Percentiles rank a stretch among this genome's conserved stretches.
Evolutionary conservation across 2,888 invertebrate genomes (phyloP).

Genomic region (Nowickia ferox): DNA sequence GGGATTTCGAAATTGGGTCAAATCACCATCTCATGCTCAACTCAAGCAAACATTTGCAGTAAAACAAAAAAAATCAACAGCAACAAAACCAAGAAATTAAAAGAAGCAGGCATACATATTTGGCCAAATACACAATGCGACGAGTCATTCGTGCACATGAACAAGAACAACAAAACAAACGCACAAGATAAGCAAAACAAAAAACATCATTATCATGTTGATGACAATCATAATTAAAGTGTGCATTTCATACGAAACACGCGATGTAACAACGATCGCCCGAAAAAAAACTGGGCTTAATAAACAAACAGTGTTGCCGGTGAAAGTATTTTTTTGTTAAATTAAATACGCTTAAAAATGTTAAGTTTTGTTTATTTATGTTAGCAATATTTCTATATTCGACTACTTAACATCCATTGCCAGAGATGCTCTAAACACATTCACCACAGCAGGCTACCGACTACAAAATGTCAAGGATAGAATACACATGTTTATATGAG

Average conservation of each 20-base stretch:
- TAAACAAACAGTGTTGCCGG: neutral
- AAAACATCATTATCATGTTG: conserved; percentile 29
- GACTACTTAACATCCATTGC: no score
- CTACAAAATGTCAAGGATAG: no score
- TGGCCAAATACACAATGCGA: conserved; percentile 35
- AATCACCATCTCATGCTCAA: conserved; percentile 50
- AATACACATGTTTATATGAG: no score
- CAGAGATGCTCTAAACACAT: no score
- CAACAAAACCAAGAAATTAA: conserved; percentile 2
- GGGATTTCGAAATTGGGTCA: conserved; percentile 63
- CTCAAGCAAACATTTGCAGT: conserved; percentile 51
- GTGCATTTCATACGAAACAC: conserved; percentile 37
- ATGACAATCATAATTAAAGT: conserved; percentile 22
- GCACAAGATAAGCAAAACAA: neutral
- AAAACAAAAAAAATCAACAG: conserved; percentile 5
- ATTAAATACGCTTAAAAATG: no score
- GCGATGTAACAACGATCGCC: conserved; percentile 35
- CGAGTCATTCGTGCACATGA: conserved; percentile 12
- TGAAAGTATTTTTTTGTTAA: no score
- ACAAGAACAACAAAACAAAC: conserved; percentile 22
- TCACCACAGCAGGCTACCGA: no score
- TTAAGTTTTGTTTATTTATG: no score
- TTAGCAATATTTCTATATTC: no score
- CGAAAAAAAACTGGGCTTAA: conserved; percentile 30
- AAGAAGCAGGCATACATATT: conserved; percentile 13